Evolutionary conservation across 2,797 vertebrate genomes (phyloP).

Genomic region (Hippocampus kuda): DNA sequence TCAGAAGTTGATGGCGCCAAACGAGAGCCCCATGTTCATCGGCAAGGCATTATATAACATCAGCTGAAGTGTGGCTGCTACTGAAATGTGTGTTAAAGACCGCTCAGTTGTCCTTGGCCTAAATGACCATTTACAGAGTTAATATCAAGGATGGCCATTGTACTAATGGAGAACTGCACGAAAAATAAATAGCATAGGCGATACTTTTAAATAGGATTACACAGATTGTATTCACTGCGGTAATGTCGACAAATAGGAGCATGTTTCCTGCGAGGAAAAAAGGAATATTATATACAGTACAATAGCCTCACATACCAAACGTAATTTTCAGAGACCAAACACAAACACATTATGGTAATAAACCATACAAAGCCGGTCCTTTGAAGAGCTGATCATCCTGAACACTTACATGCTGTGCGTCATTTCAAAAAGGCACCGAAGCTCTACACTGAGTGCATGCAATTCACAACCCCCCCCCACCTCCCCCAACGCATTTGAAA

Average conservation of each 20-base stretch:
- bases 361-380: slow-evolving; percentile 33
- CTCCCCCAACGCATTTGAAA: slow-evolving; percentile 37
- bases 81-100: slow-evolving; percentile 43
- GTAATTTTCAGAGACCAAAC: slow-evolving; percentile 26
- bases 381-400: slow-evolving; percentile 50
- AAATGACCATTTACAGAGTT: slow-evolving; percentile 33
- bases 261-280: slow-evolving; percentile 26
- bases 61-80: slow-evolving; percentile 31
- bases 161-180: neutral
- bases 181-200: neutral
- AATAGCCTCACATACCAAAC: neutral
- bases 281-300: slow-evolving; percentile 14
- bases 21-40: slow-evolving; percentile 35
- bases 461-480: slow-evolving; percentile 24
- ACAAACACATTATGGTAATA: slow-evolving; percentile 34
- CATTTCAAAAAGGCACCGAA: slow-evolving; percentile 40
- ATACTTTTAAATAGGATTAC: neutral
- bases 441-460: slow-evolving; percentile 32
- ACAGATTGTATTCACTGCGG: neutral
- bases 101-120: slow-evolving; percentile 34
- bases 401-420: slow-evolving; percentile 46
- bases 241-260: slow-evolving; percentile 20
- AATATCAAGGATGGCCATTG: slow-evolving; percentile 1
- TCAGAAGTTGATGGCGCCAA: slow-evolving; percentile 43
- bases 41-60: slow-evolving; percentile 38